phyloP scores from a whole-genome alignment of 2,797 vertebrate species.

The Petrocephalus schoutedeni region DNA sequence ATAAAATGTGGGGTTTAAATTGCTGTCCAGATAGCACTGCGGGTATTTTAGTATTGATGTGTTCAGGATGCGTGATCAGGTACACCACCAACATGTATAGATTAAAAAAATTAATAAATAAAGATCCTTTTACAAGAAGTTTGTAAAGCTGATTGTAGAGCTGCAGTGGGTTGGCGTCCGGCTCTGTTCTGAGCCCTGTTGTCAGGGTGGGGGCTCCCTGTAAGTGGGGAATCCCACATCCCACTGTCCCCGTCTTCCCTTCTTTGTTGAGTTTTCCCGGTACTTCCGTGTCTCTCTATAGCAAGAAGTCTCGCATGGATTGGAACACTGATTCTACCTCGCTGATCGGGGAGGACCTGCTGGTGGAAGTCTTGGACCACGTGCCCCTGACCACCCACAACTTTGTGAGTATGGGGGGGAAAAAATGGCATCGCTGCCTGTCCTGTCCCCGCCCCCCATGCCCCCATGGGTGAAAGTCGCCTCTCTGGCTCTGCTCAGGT shows the following conservation, averaged over 20 bases:
- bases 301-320: slow-evolving; percentile 74
- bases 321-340: slow-evolving; percentile 79
- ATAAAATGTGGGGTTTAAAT: neutral
- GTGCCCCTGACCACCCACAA: slow-evolving; percentile 84
- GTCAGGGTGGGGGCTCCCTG: neutral
- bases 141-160: neutral
- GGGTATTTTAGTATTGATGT: neutral
- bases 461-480: neutral
- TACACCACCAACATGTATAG: neutral
- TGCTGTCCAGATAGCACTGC: neutral
- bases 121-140: neutral
- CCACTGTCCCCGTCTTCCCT: neutral
- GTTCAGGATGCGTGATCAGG: neutral
- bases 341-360: slow-evolving; percentile 76
- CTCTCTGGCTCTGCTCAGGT: slow-evolving; percentile 51
- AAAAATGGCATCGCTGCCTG: neutral
- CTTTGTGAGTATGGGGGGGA: slow-evolving; percentile 65
- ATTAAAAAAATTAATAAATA: too few species aligned
- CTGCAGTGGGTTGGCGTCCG: neutral
- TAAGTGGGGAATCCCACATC: neutral
- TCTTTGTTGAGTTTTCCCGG: neutral
- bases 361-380: slow-evolving; percentile 80
- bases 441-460: too few species aligned
- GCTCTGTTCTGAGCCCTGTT: neutral
- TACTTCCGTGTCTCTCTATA: slow-evolving; percentile 34